Base-by-base conservation (phyloP, 2,888 invertebrate genomes). In the Carabus problematicus region DNA sequence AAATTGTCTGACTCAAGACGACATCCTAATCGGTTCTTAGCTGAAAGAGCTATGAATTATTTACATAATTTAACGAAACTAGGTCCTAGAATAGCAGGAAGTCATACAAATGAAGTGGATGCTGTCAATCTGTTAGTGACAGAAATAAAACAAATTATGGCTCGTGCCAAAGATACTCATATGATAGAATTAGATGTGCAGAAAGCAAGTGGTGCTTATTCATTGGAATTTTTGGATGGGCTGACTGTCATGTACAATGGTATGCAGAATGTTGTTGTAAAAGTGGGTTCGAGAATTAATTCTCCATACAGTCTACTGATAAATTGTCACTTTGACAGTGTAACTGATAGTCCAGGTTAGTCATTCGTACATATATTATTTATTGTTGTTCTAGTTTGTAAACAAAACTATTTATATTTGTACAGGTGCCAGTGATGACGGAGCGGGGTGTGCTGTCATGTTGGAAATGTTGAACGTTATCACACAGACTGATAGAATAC, bases 391-490 rank as follows among this genome's bases (percentile, higher is more conserved):
- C 29, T 3, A 29, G 29, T 29, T n/a, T 3, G 29, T 29, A 29
- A 29, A 29, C 18, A 8, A 18, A 18, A 3, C n/a, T 16, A 49
- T 49, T 16, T 18, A 19, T 52, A 66, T 60, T 70, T 64, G 77
- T 79, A 68, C 75, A 88, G 94, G 95, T 75, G 95, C 92, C 8
- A 94, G 94, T 76, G 95, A 96, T 82, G 93, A 95, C 84, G 93
- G 90, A 71, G 93, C 94, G 43, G 93, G 92, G 66, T 95, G 95
- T 84, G 92, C 92, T 42, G 90, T 94, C 72, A 90, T 94, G 91
- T 83, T 95, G 80, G 95, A 95, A 83, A 85, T 90, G 72, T 79
- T 94, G 75, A 86, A 92, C 73, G 90, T 92, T 67, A 84, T 93
- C 75, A 85, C 89, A 40, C 84, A 85, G 74, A 82, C 85, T 68